phyloP scores from a whole-genome alignment of 2,888 invertebrate genomes.

The Venusia cambrica region DNA sequence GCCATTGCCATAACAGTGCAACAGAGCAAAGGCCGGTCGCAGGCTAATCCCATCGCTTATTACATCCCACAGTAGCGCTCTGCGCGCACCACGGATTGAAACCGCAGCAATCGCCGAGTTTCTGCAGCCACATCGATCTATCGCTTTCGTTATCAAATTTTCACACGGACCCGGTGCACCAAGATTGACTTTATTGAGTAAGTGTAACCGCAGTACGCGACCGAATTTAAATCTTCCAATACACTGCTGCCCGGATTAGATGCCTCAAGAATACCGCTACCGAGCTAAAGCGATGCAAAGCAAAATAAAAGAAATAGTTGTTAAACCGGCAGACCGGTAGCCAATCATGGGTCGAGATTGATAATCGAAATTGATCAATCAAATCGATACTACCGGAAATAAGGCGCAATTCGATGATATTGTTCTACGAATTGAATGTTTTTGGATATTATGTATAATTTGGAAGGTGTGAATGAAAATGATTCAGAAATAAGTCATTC shows the following conservation, averaged over 20 bases:
- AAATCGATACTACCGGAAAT: constrained; percentile 77
- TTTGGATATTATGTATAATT: constrained; percentile 45
- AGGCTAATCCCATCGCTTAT: constrained; percentile 70
- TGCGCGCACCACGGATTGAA: constrained; percentile 51
- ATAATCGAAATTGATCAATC: constrained; percentile 80
- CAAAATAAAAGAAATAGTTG: constrained; percentile 55
- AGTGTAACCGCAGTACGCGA: constrained; percentile 68
- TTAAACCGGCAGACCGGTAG: constrained; percentile 68
- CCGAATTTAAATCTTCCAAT: constrained; percentile 47
- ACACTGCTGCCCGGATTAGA: constrained; percentile 48
- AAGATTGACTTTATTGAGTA: constrained; percentile 79
- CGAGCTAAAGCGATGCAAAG: constrained; percentile 56
- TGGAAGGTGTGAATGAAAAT: constrained; percentile 31
- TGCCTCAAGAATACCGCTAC: constrained; percentile 37
- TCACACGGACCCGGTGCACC: constrained; percentile 73
- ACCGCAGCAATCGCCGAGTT: constrained; percentile 72
- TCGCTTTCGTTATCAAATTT: constrained; percentile 79
- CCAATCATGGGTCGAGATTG: constrained; percentile 75
- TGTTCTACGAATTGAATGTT: constrained; percentile 61
- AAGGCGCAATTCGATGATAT: constrained; percentile 68
- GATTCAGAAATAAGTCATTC: background rate
- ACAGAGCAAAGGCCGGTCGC: constrained; percentile 25
- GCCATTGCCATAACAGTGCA: constrained; percentile 14
- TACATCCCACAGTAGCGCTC: constrained; percentile 76
- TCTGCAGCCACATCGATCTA: constrained; percentile 75